Evolutionary conservation across 92 coral and sea anemone genomes (phyloP).

Genomic region (Virgularia gustaviana): DNA sequence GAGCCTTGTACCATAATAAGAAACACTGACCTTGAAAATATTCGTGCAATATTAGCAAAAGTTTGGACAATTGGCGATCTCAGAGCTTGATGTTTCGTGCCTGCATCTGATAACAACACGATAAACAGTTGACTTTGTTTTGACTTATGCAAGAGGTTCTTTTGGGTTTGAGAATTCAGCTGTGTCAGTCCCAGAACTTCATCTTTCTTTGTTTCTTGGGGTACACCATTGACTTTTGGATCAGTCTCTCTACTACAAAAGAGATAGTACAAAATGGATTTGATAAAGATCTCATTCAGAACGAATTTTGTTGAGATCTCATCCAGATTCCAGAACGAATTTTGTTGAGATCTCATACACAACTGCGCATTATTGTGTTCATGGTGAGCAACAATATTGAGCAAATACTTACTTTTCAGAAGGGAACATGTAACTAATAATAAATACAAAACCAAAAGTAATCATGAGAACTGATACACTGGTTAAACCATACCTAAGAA

Average conservation of each 20-base stretch:
- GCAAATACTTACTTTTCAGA: conserved; percentile 57
- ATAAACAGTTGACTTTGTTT: conserved; percentile 75
- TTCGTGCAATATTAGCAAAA: conserved; percentile 56
- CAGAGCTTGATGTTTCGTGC: conserved; percentile 50
- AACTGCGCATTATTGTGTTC: too few relatives aligned
- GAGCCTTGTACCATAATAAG: too few relatives aligned
- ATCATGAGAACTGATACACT: conserved; percentile 63
- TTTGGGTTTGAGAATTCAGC: conserved; percentile 67
- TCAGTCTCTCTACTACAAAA: conserved; percentile 6
- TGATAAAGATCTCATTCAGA: too few relatives aligned
- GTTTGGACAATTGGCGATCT: conserved; percentile 71
- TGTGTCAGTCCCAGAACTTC: conserved; percentile 62
- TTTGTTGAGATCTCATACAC: background rate
- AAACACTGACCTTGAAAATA: conserved; percentile 59
- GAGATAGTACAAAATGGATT: background rate
- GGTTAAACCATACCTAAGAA: conserved; percentile 67
- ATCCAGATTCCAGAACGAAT: background rate
- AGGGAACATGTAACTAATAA: conserved; percentile 66
- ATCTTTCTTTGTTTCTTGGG: conserved; percentile 4
- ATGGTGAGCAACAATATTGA: too few relatives aligned
- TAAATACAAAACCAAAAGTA: conserved; percentile 58
- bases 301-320: too few relatives aligned
- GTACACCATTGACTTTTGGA: background rate
- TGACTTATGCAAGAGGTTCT: conserved; percentile 54
- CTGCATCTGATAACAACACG: conserved; percentile 68